Conservation (phyloP, 2,888 invertebrate genomes). For the Cremastinae sp. region DNA sequence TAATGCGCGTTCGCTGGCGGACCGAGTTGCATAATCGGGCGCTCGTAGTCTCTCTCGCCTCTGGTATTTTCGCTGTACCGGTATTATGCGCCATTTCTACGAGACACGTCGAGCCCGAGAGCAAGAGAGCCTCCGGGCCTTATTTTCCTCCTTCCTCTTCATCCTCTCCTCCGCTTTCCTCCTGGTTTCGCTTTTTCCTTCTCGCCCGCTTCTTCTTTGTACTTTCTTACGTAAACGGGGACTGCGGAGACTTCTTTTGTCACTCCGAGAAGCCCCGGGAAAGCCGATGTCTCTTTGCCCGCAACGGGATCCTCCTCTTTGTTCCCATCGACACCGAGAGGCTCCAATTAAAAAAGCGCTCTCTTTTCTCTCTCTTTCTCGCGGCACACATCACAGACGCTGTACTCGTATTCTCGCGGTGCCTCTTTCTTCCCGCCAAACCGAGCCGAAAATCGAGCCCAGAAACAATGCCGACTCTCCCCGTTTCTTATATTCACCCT, state of each 20-base stretch:
- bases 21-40: constrained; percentile 70
- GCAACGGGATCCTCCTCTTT: constrained; percentile 6
- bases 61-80: constrained; percentile 72
- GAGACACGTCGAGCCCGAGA: constrained; percentile 24
- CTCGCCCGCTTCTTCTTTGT: not conserved
- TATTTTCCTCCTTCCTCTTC: constrained; percentile 22
- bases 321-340: not conserved
- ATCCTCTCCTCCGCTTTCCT: constrained; percentile 18
- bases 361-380: too few relatives aligned
- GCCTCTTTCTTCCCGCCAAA: too few relatives aligned
- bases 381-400: too few relatives aligned
- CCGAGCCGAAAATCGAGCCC: too few relatives aligned
- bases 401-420: too few relatives aligned
- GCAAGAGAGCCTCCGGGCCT: constrained; percentile 32
- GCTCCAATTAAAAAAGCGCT: too few relatives aligned
- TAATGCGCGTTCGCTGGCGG: constrained; percentile 69
- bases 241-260: constrained; percentile 20
- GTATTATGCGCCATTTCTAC: constrained; percentile 49
- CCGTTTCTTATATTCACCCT: too few relatives aligned
- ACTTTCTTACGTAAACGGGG: constrained; percentile 49
- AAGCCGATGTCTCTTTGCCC: not conserved
- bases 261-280: constrained; percentile 12
- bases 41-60: constrained; percentile 60
- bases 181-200: constrained; percentile 23
- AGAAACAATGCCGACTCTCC: too few relatives aligned